Percentiles rank a stretch among this genome's conserved stretches.
Conservation (phyloP, 2,888 invertebrate genomes). For the Cosmia trapezina region DNA sequence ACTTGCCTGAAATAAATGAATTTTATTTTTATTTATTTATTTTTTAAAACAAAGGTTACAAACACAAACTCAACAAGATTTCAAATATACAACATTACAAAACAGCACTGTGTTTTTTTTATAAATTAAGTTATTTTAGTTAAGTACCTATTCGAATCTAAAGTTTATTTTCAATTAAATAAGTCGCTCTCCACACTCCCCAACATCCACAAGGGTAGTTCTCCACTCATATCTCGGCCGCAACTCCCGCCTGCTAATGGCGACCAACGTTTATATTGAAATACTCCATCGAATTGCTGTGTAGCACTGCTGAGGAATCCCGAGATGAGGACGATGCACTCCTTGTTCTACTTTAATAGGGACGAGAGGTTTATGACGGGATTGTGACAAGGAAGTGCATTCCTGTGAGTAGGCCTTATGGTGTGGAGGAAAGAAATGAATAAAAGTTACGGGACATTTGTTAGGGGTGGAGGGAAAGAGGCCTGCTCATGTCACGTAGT, state of each 20-base stretch:
- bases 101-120: too few relatives aligned
- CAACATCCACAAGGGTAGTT: constrained; percentile 73
- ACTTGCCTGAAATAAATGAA: too few relatives aligned
- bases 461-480: background rate
- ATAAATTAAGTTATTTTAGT: too few relatives aligned
- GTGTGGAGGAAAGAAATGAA: constrained; percentile 8
- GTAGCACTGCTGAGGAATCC: constrained; percentile 71
- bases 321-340: constrained; percentile 67
- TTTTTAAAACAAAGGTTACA: too few relatives aligned
- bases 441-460: constrained; percentile 1
- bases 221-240: constrained; percentile 78
- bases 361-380: constrained; percentile 59
- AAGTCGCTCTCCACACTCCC: constrained; percentile 69
- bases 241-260: constrained; percentile 80
- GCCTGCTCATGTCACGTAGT: background rate
- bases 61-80: too few relatives aligned
- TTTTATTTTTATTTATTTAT: too few relatives aligned
- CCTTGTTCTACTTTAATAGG: constrained; percentile 67
- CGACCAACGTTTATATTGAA: constrained; percentile 87
- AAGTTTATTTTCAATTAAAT: background rate
- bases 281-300: constrained; percentile 84
- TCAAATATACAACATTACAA: too few relatives aligned
- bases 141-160: too few relatives aligned
- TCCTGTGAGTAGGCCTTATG: constrained; percentile 41
- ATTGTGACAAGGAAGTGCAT: constrained; percentile 57